Evolutionary conservation across 2,888 invertebrate genomes (phyloP).

Genomic region (Melipona beecheii): DNA sequence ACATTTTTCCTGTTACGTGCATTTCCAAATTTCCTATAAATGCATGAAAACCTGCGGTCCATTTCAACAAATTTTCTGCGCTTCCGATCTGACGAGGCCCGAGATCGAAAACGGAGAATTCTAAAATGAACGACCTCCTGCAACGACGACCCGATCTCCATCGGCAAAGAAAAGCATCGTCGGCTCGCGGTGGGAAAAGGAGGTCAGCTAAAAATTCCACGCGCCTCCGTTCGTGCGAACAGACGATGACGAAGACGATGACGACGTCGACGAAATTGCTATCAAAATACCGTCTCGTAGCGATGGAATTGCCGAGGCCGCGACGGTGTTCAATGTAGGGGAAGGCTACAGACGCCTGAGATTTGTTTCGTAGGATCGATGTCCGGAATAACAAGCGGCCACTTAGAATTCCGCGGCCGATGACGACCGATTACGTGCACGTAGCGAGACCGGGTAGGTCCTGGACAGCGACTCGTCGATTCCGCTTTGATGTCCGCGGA

Average conservation of each 20-base stretch:
- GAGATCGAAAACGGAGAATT: background rate
- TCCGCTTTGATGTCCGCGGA: conserved; percentile 68
- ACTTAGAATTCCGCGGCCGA: conserved; percentile 64
- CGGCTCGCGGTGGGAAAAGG: background rate
- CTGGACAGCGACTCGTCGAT: conserved; percentile 48
- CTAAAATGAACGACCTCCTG: background rate
- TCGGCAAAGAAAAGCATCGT: background rate
- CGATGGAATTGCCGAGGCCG: conserved; percentile 12
- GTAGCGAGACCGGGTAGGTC: conserved; percentile 61
- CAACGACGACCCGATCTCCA: background rate
- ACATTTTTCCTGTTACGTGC: too few species aligned
- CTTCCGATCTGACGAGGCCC: too few species aligned
- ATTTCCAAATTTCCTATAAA: too few species aligned
- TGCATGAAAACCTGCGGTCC: too few species aligned
- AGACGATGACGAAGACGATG: too few species aligned
- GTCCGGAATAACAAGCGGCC: conserved; percentile 65
- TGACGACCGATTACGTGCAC: conserved; percentile 59
- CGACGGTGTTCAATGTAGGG: conserved; percentile 41
- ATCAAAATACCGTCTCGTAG: conserved; percentile 40
- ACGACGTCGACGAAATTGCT: conserved; percentile 15
- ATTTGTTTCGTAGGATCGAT: conserved; percentile 55
- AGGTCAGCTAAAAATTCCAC: conserved; percentile 19
- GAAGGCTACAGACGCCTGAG: conserved; percentile 40
- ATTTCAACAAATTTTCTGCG: too few species aligned
- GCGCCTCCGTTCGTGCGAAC: background rate